A percentile compares a stretch with the other conserved stretches of the same genome.
Evolutionary conservation across 1,140 invertebrate genomes (phyloP).

Genomic region (Aphelinus certus): DNA sequence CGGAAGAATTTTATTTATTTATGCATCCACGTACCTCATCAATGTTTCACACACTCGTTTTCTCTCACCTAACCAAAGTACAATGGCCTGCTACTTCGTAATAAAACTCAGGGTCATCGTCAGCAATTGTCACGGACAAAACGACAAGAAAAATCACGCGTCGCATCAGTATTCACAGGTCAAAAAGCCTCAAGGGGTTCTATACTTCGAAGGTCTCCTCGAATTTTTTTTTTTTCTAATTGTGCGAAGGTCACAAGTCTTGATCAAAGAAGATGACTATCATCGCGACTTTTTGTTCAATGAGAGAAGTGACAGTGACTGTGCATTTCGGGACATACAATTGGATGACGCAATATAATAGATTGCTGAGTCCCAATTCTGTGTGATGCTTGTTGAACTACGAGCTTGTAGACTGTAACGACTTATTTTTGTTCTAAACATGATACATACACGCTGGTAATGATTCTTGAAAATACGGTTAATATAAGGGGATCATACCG

Average conservation of each 20-base stretch:
- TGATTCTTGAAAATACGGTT: too few relatives aligned
- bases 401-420: too few relatives aligned
- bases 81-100: slow-evolving; percentile 17
- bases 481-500: too few relatives aligned
- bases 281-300: slow-evolving; percentile 34
- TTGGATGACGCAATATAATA: slow-evolving; percentile 7
- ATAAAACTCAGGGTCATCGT: slow-evolving; percentile 37
- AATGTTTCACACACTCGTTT: not conserved
- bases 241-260: slow-evolving; percentile 57
- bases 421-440: too few relatives aligned
- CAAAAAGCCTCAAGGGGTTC: slow-evolving; percentile 40
- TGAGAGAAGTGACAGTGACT: slow-evolving; percentile 45
- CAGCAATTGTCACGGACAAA: slow-evolving; percentile 37
- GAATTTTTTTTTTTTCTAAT: slow-evolving; percentile 48
- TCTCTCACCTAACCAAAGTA: slow-evolving; percentile 5
- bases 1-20: too few relatives aligned
- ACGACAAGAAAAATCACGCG: slow-evolving; percentile 30
- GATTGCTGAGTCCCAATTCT: not conserved
- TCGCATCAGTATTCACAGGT: slow-evolving; percentile 38
- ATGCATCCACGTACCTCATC: slow-evolving; percentile 1
- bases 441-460: too few relatives aligned
- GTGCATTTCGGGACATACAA: slow-evolving; percentile 36
- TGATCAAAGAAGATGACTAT: slow-evolving; percentile 54
- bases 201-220: slow-evolving; percentile 37
- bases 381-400: too few relatives aligned